phyloP scores from a whole-genome alignment of 2,113 vertebrate genomes.

The Sturnira hondurensis region DNA sequence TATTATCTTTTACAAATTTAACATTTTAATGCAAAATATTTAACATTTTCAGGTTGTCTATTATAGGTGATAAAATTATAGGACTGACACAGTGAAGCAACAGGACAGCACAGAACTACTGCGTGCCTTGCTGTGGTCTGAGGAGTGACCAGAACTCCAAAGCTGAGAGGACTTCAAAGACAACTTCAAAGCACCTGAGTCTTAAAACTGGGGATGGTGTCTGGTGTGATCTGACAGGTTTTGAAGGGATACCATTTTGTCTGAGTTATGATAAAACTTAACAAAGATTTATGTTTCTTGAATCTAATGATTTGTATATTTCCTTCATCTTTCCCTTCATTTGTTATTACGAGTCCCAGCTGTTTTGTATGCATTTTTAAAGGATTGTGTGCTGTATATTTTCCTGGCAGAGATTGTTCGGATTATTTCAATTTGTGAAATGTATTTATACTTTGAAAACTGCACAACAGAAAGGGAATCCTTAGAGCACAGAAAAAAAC shows the following conservation, averaged over 20 bases:
- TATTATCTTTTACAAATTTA: not conserved
- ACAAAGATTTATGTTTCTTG: conserved; percentile 58
- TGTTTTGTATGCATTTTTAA: conserved; percentile 50
- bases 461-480: not conserved
- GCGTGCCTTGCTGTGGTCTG: not conserved
- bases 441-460: not conserved
- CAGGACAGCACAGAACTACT: not conserved
- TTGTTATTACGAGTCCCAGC: conserved; percentile 59
- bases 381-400: conserved; percentile 36
- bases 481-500: conserved; percentile 11
- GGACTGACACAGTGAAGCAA: not conserved
- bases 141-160: not conserved
- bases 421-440: conserved; percentile 22
- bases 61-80: not conserved
- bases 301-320: conserved; percentile 60
- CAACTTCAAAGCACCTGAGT: conserved; percentile 65
- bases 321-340: conserved; percentile 59
- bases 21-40: not conserved
- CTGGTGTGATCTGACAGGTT: conserved; percentile 44
- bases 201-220: not conserved
- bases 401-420: conserved; percentile 18
- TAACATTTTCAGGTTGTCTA: not conserved
- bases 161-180: conserved; percentile 54
- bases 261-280: conserved; percentile 60
- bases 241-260: conserved; percentile 57